Percentiles rank a stretch among this genome's conserved stretches.
phyloP scores from a whole-genome alignment of 1,140 invertebrate genomes.

The Psix sp. region DNA sequence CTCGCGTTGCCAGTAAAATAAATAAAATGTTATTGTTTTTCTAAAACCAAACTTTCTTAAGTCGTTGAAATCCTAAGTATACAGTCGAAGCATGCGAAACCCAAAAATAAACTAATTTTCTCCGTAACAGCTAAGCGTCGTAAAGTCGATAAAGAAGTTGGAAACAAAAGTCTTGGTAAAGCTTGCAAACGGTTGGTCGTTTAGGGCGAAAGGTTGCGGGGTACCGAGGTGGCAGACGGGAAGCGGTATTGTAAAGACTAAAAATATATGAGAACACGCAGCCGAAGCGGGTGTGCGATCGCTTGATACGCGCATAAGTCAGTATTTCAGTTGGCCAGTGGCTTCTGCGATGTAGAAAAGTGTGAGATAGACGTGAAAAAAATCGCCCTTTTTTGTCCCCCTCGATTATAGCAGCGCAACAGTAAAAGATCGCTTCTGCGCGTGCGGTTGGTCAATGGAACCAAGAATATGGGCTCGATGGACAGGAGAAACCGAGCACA shows the following conservation, averaged over 20 bases:
- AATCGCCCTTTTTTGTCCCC: constrained; percentile 21
- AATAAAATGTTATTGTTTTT: no score
- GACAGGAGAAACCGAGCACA: constrained; percentile 66
- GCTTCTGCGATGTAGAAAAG: constrained; percentile 57
- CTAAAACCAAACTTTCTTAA: no score
- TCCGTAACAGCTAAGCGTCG: background rate
- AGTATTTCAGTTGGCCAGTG: constrained; percentile 55
- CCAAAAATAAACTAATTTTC: no score
- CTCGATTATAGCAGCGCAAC: constrained; percentile 15
- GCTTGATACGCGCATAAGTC: constrained; percentile 56
- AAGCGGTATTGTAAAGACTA: constrained; percentile 58
- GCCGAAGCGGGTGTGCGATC: constrained; percentile 37
- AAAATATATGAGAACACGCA: constrained; percentile 54
- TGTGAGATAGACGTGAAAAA: constrained; percentile 23
- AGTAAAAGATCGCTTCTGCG: constrained; percentile 19
- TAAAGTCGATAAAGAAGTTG: constrained; percentile 13
- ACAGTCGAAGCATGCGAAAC: no score
- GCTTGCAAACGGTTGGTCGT: constrained; percentile 27
- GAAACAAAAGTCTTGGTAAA: constrained; percentile 5
- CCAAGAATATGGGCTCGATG: constrained; percentile 66
- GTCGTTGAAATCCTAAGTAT: no score
- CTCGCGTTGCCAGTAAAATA: no score
- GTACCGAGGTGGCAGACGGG: constrained; percentile 33
- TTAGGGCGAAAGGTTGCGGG: constrained; percentile 43
- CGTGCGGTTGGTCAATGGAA: constrained; percentile 42